These are phyloP conservation scores for human (Homo sapiens) DNA, from an alignment of 2,113 vertebrate species.

Conservation along the genomic window GRCh38 chr3:20861501-20862000, in stretches of 20 bases:
- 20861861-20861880: not conserved
- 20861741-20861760: not conserved
- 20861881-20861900: not conserved
- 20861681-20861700: not conserved
- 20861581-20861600: not conserved
- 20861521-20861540: not conserved
- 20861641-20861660: conserved; percentile 14
- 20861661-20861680: not conserved
- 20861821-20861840: not conserved
- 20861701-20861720: not conserved
- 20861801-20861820: not conserved
- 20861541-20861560: not conserved
- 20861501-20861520: not conserved
- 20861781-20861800: not conserved
- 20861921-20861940: not conserved
- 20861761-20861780: not conserved
- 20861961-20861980: not conserved
- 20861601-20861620: not conserved
- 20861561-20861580: not conserved
- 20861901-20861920: not conserved
- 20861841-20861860: not conserved
- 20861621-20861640: not conserved
- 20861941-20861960: not conserved
- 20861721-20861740: not conserved
- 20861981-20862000: not conserved